Evolutionary conservation across 2,888 invertebrate genomes (phyloP).

Genomic region (Trichopoda pennipes): DNA sequence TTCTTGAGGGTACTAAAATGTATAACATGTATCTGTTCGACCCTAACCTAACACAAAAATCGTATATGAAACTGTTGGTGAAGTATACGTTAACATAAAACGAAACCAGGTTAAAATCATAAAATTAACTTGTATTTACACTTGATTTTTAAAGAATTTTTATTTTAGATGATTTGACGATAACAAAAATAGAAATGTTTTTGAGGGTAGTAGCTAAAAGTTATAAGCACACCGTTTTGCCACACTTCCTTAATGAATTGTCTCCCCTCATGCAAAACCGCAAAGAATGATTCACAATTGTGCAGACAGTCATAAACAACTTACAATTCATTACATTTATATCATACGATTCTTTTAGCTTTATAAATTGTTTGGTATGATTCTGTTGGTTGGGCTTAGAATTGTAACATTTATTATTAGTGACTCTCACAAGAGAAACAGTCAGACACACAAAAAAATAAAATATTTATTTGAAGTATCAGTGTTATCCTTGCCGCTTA

Average conservation of each 20-base stretch:
- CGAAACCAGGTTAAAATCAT: slow-evolving; percentile 40
- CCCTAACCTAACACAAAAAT: slow-evolving; percentile 39
- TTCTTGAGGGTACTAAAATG: slow-evolving; percentile 26
- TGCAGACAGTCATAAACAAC: slow-evolving; percentile 26
- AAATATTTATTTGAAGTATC: background rate
- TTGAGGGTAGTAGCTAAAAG: slow-evolving; percentile 28
- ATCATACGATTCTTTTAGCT: background rate
- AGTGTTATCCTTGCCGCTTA: slow-evolving; percentile 6
- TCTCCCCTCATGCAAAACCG: slow-evolving; percentile 31
- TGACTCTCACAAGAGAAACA: background rate
- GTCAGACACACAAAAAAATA: background rate
- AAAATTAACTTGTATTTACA: slow-evolving; percentile 39
- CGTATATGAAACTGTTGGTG: background rate
- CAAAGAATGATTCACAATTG: background rate
- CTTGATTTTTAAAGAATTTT: slow-evolving; percentile 38
- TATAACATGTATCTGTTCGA: slow-evolving; percentile 16
- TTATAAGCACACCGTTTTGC: slow-evolving; percentile 48
- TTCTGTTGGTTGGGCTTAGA: background rate
- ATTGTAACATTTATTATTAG: slow-evolving; percentile 18
- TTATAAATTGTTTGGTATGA: background rate
- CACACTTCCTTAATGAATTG: slow-evolving; percentile 40
- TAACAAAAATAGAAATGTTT: background rate
- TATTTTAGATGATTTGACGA: slow-evolving; percentile 11
- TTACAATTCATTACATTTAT: slow-evolving; percentile 6
- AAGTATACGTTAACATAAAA: background rate